Evolutionary conservation across 2,888 invertebrate genomes (phyloP).

Genomic region (Syrphus vitripennis): DNA sequence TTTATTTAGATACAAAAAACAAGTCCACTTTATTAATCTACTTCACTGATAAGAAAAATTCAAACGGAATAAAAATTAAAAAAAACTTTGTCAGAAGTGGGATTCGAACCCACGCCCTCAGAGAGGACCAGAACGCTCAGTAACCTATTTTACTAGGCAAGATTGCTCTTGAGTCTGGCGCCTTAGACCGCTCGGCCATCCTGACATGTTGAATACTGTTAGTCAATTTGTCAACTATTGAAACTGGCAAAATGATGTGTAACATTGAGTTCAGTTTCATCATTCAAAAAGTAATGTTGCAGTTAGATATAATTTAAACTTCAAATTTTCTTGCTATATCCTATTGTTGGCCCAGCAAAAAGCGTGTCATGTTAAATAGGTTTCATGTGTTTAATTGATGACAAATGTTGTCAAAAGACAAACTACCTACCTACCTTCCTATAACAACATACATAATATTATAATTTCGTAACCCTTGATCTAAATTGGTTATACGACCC

Average conservation of each 20-base stretch:
- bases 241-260: background rate
- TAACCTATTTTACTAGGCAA: background rate
- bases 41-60: no score
- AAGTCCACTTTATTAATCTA: no score
- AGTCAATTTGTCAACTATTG: background rate
- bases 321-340: no score
- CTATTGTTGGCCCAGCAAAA: no score
- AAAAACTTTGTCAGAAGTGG: conserved; percentile 66
- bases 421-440: no score
- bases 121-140: conserved; percentile 69
- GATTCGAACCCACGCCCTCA: conserved; percentile 71
- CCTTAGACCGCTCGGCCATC: conserved; percentile 76
- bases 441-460: no score
- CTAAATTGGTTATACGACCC: background rate
- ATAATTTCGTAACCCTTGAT: background rate
- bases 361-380: background rate
- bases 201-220: conserved; percentile 57
- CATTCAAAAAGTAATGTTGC: no score
- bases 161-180: conserved; percentile 76
- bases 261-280: no score
- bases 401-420: background rate
- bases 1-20: no score
- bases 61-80: background rate
- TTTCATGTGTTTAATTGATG: background rate
- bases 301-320: no score